Evolutionary conservation across 2,888 invertebrate genomes (phyloP).

Genomic region (Fragum whitleyi): DNA sequence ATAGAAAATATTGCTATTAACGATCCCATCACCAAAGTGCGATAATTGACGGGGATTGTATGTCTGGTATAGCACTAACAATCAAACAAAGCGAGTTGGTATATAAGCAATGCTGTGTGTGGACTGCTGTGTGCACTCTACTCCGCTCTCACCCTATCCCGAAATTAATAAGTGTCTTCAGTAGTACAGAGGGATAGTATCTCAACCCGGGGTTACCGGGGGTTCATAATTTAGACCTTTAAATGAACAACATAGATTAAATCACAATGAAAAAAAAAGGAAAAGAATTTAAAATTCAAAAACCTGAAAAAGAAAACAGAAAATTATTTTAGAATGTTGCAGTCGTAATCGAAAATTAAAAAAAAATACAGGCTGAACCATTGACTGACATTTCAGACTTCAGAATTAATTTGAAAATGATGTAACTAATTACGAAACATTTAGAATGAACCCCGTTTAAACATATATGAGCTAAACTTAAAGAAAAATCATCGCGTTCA

Average conservation of each 20-base stretch:
- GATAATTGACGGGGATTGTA: not conserved
- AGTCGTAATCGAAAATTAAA: too few relatives aligned
- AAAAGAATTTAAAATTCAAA: not conserved
- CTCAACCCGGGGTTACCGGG: conserved; percentile 31
- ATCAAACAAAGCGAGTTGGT: conserved; percentile 13
- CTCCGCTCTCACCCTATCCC: conserved; percentile 69
- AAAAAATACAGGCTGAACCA: too few relatives aligned
- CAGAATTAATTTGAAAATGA: too few relatives aligned
- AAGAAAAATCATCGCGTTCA: too few relatives aligned
- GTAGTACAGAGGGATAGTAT: conserved; percentile 46
- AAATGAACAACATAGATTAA: conserved; percentile 3
- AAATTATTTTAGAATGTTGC: too few relatives aligned
- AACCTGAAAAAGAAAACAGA: too few relatives aligned
- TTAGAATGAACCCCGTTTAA: too few relatives aligned
- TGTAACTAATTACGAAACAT: too few relatives aligned
- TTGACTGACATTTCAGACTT: too few relatives aligned
- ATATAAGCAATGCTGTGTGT: conserved; percentile 13
- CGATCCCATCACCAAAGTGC: too few relatives aligned
- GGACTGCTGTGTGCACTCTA: conserved; percentile 68
- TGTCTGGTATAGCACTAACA: not conserved
- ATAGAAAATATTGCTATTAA: too few relatives aligned
- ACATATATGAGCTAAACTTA: too few relatives aligned
- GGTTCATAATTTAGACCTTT: conserved; percentile 15
- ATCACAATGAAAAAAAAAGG: not conserved
- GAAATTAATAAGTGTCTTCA: not conserved